Conservation (phyloP, 1,140 invertebrate genomes). For the Drosophila ogumai region DNA sequence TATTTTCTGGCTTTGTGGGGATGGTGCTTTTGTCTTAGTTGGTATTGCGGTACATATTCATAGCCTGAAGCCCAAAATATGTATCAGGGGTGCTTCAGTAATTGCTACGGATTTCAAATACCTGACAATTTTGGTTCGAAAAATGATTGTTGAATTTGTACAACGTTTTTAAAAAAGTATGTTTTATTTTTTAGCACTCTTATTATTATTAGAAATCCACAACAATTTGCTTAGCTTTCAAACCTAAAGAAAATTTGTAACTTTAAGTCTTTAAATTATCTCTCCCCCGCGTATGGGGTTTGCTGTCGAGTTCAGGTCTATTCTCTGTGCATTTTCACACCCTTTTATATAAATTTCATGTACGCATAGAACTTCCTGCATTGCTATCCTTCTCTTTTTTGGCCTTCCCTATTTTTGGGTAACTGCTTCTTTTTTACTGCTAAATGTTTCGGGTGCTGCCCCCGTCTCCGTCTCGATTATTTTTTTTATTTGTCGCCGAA, state of each 20-base stretch:
- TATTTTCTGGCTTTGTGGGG: slow-evolving; percentile 28
- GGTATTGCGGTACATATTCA: background rate
- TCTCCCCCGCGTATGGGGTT: too few relatives aligned
- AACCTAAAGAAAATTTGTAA: background rate
- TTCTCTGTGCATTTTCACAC: slow-evolving; percentile 24
- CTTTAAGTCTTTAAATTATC: background rate
- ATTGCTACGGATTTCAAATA: background rate
- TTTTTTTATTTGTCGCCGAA: slow-evolving; percentile 51
- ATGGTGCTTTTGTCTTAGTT: slow-evolving; percentile 3
- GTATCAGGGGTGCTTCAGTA: background rate
- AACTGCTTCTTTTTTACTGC: slow-evolving; percentile 62
- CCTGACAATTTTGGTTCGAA: background rate
- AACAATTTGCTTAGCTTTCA: too few relatives aligned
- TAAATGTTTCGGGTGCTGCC: slow-evolving; percentile 54
- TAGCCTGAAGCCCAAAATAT: background rate
- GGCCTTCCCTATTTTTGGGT: slow-evolving; percentile 26
- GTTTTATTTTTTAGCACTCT: background rate
- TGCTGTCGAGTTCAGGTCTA: background rate
- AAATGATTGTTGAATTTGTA: background rate
- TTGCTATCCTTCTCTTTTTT: background rate
- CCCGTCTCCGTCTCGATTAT: slow-evolving; percentile 26
- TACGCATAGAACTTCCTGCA: slow-evolving; percentile 13
- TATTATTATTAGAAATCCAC: too few relatives aligned
- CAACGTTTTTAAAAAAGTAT: background rate
- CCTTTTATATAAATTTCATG: slow-evolving; percentile 13